Evolutionary conservation across 2,113 vertebrate species (phyloP).

Genomic region (Phyllopteryx taeniolatus): DNA sequence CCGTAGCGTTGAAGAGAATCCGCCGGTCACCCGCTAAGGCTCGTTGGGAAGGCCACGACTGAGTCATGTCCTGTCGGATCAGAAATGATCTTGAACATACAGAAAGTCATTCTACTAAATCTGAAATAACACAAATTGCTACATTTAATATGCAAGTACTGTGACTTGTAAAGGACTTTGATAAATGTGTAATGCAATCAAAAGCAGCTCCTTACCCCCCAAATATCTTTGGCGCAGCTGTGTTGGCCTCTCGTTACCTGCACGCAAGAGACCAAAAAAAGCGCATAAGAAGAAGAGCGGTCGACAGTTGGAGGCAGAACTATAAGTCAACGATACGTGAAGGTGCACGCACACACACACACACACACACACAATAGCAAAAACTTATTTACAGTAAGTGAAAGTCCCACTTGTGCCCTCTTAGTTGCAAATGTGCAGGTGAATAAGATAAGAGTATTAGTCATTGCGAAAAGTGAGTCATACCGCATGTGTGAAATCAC

Average conservation of each 20-base stretch:
- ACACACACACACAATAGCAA: background rate
- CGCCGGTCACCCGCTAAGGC: constrained; percentile 81
- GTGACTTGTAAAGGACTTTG: background rate
- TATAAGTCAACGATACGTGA: background rate
- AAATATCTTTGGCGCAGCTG: constrained; percentile 81
- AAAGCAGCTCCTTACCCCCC: constrained; percentile 75
- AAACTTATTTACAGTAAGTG: background rate
- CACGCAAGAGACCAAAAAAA: constrained; percentile 48
- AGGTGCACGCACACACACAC: background rate
- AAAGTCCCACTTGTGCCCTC: background rate
- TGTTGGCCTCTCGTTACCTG: constrained; percentile 81
- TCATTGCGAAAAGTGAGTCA: constrained; percentile 56
- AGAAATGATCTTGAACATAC: constrained; percentile 44
- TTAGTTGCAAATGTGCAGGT: background rate
- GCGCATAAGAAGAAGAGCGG: constrained; percentile 10
- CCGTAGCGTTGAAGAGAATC: constrained; percentile 85
- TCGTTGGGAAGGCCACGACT: constrained; percentile 87
- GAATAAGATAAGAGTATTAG: background rate
- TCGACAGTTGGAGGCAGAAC: background rate
- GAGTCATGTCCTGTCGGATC: constrained; percentile 86
- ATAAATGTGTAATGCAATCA: background rate
- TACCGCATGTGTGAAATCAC: constrained; percentile 49
- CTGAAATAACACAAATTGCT: background rate
- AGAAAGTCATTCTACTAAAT: background rate
- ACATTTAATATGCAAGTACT: background rate